Base-by-base conservation (phyloP, 2,888 invertebrate genomes). In the Andrena trimmerana region DNA sequence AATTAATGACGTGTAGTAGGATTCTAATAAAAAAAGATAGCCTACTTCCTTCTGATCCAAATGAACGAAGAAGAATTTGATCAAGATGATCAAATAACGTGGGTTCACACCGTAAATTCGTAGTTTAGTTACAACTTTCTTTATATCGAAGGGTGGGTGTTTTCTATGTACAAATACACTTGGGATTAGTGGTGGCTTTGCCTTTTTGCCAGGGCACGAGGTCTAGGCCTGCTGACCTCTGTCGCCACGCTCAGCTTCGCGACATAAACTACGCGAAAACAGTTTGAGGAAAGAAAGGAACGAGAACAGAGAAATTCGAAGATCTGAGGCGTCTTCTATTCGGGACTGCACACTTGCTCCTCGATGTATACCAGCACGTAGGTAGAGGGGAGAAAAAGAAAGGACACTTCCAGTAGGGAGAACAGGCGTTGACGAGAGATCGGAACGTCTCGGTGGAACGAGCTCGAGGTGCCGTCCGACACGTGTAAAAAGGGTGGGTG, bases 181-280 rank as follows among this genome's bases (percentile, higher is more conserved):
- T 87, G 83, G 80, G 79, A 81, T 83, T 89, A 82, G 83, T 87
- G 87, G 83, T 88, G 86, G 84, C 68, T 84, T 85, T 89, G 84
- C 67, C 85, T 89, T 88, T 89, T 88, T 86, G 80, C 85, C 88
- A 90, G 91, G 91, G 88, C 78, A 89, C 86, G 90, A 90, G 90
- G 83, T 87, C 88, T 75, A 82, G 84, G 81, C 69, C 83, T 81
- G 75, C 83, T 87, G 88, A 83, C 82, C 91, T 91, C 90, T 89
- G 90, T 91, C 90, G 89, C 81, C 70, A 57, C 86, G 33, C 36
- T 73, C 62, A 42, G 42, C 16, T 42, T 42, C 42, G 42, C 1
- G 42, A 1, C 16, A 42, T 4, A 42, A 13, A 42, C 0, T 42
- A 42, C 42, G 42, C 42, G 42, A 13, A 16, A 70, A 60, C 13